Evolutionary conservation across 2,113 vertebrate genomes (phyloP), one percentile per base, ranked within the genome.

Genomic region (Heptranchias perlo): DNA sequence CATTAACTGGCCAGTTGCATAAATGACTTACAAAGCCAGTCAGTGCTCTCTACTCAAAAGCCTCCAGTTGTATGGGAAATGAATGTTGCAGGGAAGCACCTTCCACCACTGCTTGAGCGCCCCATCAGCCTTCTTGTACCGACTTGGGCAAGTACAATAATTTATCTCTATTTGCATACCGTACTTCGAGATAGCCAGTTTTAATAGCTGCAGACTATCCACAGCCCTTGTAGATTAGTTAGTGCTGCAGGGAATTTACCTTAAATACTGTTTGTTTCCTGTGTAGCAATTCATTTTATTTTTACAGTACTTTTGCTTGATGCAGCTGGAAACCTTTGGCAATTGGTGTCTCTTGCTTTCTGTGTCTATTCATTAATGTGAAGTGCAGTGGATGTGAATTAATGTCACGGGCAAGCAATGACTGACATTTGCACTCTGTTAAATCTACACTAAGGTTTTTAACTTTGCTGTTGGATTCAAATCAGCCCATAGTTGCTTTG

Each of bases 81-180:
- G 99, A 98, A 98, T 96, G 98, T 97, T 97, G 96, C 98, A 97
- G 98, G 98, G 97, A 98, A 98, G 96, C 97, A 97, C 96, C 97
- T 97, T 96, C 97, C 98, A 96, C 98, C 98, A 97, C 97, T 97
- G 97, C 97, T 97, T 96, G 98, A 98, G 97, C 98, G 98, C 97
- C 98, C 98, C 78, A 98, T 97, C 98, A 98, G 97, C 97, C 98
- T 98, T 69, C 97, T 97, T 97, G 98, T 98, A 96, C 98, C 98
- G 96, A 98, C 97, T 97, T 98, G 97, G 98, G 99, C 97, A 98
- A 99, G 98, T 98, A 97, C 35, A 96, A 39, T 87, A 7, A 82
- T 86, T 58, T 96, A 96, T 64, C 28, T 94, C 62, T 94, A 62
- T 96, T 35, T 96, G 64, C 8, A 73, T 95, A 95, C 10, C 0